phyloP scores from a whole-genome alignment of 2,113 vertebrate genomes.

The Esox niger region DNA sequence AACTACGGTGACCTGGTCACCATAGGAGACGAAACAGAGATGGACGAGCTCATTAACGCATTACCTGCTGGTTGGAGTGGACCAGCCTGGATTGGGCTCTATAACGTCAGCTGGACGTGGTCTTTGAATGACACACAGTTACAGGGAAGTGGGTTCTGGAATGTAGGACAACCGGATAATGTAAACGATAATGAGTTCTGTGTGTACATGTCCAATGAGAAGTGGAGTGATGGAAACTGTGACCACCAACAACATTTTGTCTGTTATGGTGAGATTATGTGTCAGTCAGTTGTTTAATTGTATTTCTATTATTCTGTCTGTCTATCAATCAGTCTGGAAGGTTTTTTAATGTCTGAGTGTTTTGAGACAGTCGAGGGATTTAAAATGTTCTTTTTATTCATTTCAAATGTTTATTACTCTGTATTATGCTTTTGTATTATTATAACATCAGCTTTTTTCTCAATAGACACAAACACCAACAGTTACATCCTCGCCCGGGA shows the following conservation, averaged over 20 bases:
- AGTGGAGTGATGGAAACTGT: not conserved
- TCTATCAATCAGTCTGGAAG: too few relatives aligned
- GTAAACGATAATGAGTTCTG: not conserved
- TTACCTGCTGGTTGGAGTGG: rapidly evolving
- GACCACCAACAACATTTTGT: rapidly evolving
- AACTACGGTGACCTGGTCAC: too few relatives aligned
- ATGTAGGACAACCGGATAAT: not conserved
- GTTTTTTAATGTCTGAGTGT: too few relatives aligned
- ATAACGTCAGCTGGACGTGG: conserved; percentile 8
- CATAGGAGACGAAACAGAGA: too few relatives aligned
- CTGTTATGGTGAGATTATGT: not conserved
- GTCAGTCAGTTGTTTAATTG: too few relatives aligned
- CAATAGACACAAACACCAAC: not conserved
- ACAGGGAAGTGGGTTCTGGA: not conserved
- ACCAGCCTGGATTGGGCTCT: conserved; percentile 27
- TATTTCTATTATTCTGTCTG: too few relatives aligned
- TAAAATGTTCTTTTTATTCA: not conserved
- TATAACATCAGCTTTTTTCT: not conserved
- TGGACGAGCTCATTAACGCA: not conserved
- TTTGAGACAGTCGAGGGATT: too few relatives aligned
- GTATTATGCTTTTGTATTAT: not conserved
- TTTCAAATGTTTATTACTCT: not conserved
- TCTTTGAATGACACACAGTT: not conserved
- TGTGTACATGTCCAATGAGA: not conserved
- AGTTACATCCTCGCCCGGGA: not conserved